A percentile compares a stretch with the other conserved stretches of the same genome.
These are phyloP conservation scores for Oryzias melastigma DNA, from an alignment of 2,113 vertebrate species.

Conservation along the genomic window DNA sequence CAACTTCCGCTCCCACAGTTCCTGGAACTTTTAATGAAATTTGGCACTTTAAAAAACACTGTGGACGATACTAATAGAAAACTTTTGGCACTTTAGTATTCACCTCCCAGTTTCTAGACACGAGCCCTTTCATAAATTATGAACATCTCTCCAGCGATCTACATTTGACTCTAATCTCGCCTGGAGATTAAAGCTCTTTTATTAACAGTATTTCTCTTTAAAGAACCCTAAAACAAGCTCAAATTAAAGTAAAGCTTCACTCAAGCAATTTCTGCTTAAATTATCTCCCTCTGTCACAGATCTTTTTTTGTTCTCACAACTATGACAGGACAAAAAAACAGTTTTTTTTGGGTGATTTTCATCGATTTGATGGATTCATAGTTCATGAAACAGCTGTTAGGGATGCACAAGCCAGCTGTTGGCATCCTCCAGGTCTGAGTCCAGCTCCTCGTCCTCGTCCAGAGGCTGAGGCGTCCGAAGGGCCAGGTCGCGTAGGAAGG, in stretches of 20 bases:
- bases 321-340: no score
- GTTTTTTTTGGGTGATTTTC: no score
- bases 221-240: constrained; percentile 38
- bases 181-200: constrained; percentile 55
- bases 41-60: constrained; percentile 51
- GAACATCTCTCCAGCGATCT: constrained; percentile 16
- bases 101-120: constrained; percentile 39
- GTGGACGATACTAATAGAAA: constrained; percentile 49
- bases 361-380: not conserved
- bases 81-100: constrained; percentile 54
- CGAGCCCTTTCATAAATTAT: constrained; percentile 21
- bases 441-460: constrained; percentile 89
- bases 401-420: constrained; percentile 79
- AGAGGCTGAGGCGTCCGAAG: constrained; percentile 87
- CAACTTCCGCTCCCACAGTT: constrained; percentile 24
- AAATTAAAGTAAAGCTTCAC: constrained; percentile 47
- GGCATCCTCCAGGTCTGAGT: constrained; percentile 78
- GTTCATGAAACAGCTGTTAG: constrained; percentile 38
- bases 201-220: constrained; percentile 1
- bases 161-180: constrained; percentile 58
- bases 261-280: constrained; percentile 40
- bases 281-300: constrained; percentile 45
- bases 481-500: constrained; percentile 83
- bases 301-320: not conserved
- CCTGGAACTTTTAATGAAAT: constrained; percentile 18